Base-by-base conservation (phyloP, 2,113 vertebrate genomes). In the Chrysemys picta region DNA sequence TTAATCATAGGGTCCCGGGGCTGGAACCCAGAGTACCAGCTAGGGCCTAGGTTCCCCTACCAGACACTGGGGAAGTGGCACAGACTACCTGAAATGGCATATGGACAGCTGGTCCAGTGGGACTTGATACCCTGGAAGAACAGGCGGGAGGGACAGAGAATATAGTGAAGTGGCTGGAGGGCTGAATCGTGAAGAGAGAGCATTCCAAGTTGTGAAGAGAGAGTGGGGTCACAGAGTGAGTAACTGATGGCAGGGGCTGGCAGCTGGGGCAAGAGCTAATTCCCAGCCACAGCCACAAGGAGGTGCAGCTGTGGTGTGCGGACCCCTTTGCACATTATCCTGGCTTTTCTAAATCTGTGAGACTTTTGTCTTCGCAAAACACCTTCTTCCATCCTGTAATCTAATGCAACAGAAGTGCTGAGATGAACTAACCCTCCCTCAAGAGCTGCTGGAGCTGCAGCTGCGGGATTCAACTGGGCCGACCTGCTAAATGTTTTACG, bases 401-500 rank as follows among this genome's bases (percentile, higher is more conserved):
- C 84, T 94, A 82, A 22, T 45, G 22, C 54, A 10, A 42, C 25
- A 82, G 56, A 47, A 35, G 82, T 86, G 89, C 89, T 0, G 7
- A 59, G 80, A 52, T 6, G 92, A 93, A 80, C 75, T 91, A 4
- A n/a, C 81, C 87, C 89, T 90, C 94, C 89, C 56, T 54, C 86
- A 57, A 62, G 27, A 4, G 8, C 86, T 80, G 5, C 1, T 24
- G 65, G 89, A 78, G 45, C 90, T 95, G n/a, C 79, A 96, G 93
- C 3, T 75, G 1, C 4, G 53, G 56, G 42, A 85, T 88, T 96
- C 3, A 38, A 85, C 89, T 38, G 53, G 91, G 69, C 52, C 89
- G 29, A 93, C 83, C 84, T 57, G n/a, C n/a, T 94, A 69, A 87
- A 90, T 92, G 93, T 91, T 93, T 91, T 59, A 94, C 9, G 69